A percentile compares a stretch with the other conserved stretches of the same genome.
Evolutionary conservation across 2,888 invertebrate genomes (phyloP).

Genomic region (Lucinisca nassula): DNA sequence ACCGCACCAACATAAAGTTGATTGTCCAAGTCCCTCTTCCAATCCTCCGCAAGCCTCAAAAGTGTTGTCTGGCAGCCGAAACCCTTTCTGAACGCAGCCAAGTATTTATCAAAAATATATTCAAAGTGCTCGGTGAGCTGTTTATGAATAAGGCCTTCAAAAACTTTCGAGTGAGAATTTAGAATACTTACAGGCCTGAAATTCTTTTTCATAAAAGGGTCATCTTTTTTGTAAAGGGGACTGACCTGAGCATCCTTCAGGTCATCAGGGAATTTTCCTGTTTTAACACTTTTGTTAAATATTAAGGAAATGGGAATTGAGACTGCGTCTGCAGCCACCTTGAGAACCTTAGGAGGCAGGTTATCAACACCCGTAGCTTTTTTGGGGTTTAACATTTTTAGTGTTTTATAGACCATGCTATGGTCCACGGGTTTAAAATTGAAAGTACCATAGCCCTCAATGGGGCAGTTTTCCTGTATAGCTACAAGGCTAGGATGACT

Average conservation of each 20-base stretch:
- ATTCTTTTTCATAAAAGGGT: neutral
- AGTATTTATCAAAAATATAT: too few relatives aligned
- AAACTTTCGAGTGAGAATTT: too few relatives aligned
- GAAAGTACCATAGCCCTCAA: too few relatives aligned
- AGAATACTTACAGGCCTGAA: too few relatives aligned
- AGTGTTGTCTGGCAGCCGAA: too few relatives aligned
- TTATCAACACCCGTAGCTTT: neutral
- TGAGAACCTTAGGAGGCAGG: neutral
- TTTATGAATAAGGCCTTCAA: too few relatives aligned
- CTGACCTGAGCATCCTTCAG: neutral
- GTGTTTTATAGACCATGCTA: neutral
- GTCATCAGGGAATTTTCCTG: neutral
- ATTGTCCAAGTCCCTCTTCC: too few relatives aligned
- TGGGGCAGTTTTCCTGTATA: conserved; percentile 4
- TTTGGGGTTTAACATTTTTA: neutral
- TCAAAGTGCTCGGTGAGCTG: too few relatives aligned
- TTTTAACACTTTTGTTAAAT: neutral
- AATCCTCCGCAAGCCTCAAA: too few relatives aligned
- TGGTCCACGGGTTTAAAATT: neutral
- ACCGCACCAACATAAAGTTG: too few relatives aligned
- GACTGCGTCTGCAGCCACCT: neutral
- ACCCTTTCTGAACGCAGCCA: too few relatives aligned
- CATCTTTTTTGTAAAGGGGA: neutral
- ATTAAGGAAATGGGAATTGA: neutral
- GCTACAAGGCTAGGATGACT: conserved; percentile 28